A percentile compares a stretch with the other conserved stretches of the same genome.
phyloP scores from a whole-genome alignment of 2,797 vertebrate species.

The Aeoliscus strigatus region DNA sequence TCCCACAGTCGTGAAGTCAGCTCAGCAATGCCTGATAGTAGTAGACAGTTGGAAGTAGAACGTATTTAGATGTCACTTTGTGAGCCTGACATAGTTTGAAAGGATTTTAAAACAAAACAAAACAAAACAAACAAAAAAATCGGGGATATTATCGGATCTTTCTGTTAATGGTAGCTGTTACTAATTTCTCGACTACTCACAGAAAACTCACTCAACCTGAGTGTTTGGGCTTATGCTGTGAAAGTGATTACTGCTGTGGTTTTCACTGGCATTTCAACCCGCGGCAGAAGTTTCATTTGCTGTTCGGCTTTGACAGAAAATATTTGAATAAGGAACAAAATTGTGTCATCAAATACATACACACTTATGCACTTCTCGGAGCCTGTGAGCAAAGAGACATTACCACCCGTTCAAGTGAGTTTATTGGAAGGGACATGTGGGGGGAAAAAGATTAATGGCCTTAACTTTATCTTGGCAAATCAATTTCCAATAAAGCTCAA shows the following conservation, averaged over 20 bases:
- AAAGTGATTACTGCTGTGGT: slow-evolving; percentile 61
- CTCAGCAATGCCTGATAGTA: slow-evolving; percentile 25
- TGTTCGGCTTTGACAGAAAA: slow-evolving; percentile 44
- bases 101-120: too few relatives aligned
- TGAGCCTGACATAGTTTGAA: too few relatives aligned
- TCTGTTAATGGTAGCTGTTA: too few relatives aligned
- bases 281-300: slow-evolving; percentile 45
- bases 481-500: slow-evolving; percentile 72
- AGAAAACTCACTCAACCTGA: too few relatives aligned
- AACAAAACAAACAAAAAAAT: too few relatives aligned
- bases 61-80: slow-evolving; percentile 5
- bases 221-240: too few relatives aligned
- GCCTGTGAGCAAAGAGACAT: slow-evolving; percentile 42
- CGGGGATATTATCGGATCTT: too few relatives aligned
- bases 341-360: slow-evolving; percentile 57
- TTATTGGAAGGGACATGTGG: slow-evolving; percentile 61
- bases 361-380: slow-evolving; percentile 42
- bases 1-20: slow-evolving; percentile 38
- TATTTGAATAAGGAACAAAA: slow-evolving; percentile 51
- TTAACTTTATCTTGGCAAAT: slow-evolving; percentile 75
- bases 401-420: slow-evolving; percentile 49
- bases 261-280: slow-evolving; percentile 51
- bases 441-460: slow-evolving; percentile 64
- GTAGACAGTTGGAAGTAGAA: slow-evolving; percentile 10
- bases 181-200: too few relatives aligned